A percentile compares a stretch with the other conserved stretches of the same genome.
These are phyloP conservation scores for Phrynocephalus versicolor DNA, from an alignment of 2,113 vertebrate genomes.

Conservation along the genomic window DNA sequence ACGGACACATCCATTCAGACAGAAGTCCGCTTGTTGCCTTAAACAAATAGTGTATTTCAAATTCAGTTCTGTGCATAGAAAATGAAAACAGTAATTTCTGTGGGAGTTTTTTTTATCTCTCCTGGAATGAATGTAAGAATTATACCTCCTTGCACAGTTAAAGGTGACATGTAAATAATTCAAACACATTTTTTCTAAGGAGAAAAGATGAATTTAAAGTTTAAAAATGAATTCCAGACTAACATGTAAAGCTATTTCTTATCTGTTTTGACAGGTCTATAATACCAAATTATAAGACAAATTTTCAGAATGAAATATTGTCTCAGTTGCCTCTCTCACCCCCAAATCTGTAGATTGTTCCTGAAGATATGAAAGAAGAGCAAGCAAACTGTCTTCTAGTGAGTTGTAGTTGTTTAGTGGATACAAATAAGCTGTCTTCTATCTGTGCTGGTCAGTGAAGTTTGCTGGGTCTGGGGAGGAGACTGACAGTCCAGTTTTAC, in stretches of 20 bases:
- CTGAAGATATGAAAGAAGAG: background rate
- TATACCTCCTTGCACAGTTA: background rate
- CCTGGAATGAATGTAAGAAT: background rate
- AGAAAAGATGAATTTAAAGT: background rate
- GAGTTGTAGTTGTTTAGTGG: background rate
- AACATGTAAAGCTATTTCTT: background rate
- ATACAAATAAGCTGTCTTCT: background rate
- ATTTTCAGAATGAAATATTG: slow-evolving; percentile 18
- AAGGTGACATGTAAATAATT: background rate
- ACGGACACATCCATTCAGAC: background rate
- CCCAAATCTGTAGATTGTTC: background rate
- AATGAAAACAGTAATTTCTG: background rate
- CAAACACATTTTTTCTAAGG: background rate
- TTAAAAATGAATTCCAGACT: background rate
- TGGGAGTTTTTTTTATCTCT: background rate
- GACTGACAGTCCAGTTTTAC: background rate
- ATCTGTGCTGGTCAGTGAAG: too few species aligned
- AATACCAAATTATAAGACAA: background rate
- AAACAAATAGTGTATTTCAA: background rate
- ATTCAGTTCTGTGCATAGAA: background rate
- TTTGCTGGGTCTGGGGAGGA: background rate
- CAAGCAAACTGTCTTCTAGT: background rate
- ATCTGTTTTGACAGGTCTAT: background rate
- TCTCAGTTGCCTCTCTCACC: background rate
- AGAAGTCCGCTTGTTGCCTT: too few species aligned